Evolutionary conservation across 2,113 vertebrate genomes (phyloP).

Genomic region (Chionis minor): DNA sequence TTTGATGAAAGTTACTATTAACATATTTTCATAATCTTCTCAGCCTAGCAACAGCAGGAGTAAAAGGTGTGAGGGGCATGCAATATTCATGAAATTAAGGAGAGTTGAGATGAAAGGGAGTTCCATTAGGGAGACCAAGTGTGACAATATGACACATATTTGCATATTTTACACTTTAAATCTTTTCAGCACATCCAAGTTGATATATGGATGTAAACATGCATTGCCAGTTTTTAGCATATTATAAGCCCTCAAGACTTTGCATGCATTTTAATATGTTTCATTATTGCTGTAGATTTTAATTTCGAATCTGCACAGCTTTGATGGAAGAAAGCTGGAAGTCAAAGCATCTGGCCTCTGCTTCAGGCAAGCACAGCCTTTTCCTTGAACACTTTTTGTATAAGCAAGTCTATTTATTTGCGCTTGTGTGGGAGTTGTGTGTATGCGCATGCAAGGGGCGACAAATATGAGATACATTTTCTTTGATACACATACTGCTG

Average conservation of each 20-base stretch:
- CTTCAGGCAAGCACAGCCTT: constrained; percentile 75
- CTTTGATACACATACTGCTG: neutral
- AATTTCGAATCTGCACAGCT: constrained; percentile 79
- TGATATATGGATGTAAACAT: constrained; percentile 89
- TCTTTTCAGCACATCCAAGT: constrained; percentile 88
- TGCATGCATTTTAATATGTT: constrained; percentile 87
- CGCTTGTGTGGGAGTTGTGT: neutral
- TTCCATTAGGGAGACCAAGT: constrained; percentile 88
- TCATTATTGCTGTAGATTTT: constrained; percentile 82
- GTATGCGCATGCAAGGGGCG: neutral
- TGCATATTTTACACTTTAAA: constrained; percentile 89
- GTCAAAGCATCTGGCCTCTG: constrained; percentile 81
- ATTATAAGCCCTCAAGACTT: constrained; percentile 88
- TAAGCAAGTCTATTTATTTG: constrained; percentile 68
- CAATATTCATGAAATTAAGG: constrained; percentile 89
- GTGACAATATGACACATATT: constrained; percentile 90
- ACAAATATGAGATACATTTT: neutral
- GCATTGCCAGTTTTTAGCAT: constrained; percentile 87
- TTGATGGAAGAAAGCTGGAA: constrained; percentile 83
- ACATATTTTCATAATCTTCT: constrained; percentile 88
- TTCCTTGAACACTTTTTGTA: constrained; percentile 74
- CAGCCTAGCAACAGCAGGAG: constrained; percentile 81
- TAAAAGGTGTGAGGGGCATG: constrained; percentile 83
- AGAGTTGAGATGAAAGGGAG: constrained; percentile 84
- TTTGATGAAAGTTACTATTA: constrained; percentile 85